These are phyloP conservation scores for Brachionus calyciflorus DNA, from an alignment of 1,140 invertebrate species.

Conservation along the genomic window DNA sequence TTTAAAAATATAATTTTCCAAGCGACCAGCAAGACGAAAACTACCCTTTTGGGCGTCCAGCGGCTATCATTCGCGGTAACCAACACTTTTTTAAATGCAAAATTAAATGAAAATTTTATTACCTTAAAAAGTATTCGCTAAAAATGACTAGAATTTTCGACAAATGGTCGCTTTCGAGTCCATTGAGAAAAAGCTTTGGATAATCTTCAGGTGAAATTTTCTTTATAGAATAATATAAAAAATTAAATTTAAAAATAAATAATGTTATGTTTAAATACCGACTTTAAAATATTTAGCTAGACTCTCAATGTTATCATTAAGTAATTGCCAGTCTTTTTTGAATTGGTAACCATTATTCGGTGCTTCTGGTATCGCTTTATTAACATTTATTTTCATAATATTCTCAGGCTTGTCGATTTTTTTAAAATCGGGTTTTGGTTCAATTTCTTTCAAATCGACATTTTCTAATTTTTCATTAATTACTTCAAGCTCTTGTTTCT, in stretches of 20 bases:
- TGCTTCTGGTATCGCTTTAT: not conserved
- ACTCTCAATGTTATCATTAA: not conserved
- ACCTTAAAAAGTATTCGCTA: constrained; percentile 34
- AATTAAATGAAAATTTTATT: not conserved
- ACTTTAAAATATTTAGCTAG: constrained; percentile 38
- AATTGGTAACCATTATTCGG: constrained; percentile 41
- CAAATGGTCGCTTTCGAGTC: constrained; percentile 14
- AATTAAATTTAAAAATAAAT: too few relatives aligned
- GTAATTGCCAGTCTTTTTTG: constrained; percentile 40
- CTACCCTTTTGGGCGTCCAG: too few relatives aligned
- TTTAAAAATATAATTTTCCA: too few relatives aligned
- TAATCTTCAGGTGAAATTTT: constrained; percentile 22
- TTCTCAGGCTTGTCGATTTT: not conserved
- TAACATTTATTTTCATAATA: not conserved
- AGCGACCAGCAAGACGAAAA: too few relatives aligned
- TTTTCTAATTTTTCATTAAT: constrained; percentile 14
- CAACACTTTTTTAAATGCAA: too few relatives aligned
- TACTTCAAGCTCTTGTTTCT: not conserved
- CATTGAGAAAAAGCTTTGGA: constrained; percentile 35
- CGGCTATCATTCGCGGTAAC: too few relatives aligned
- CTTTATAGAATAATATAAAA: not conserved
- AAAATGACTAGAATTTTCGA: constrained; percentile 29
- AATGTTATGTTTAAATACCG: too few relatives aligned
- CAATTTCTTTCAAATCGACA: not conserved
- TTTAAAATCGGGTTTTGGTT: not conserved